phyloP scores from a whole-genome alignment of 1,140 invertebrate genomes.

The Phocides pigmalion region DNA sequence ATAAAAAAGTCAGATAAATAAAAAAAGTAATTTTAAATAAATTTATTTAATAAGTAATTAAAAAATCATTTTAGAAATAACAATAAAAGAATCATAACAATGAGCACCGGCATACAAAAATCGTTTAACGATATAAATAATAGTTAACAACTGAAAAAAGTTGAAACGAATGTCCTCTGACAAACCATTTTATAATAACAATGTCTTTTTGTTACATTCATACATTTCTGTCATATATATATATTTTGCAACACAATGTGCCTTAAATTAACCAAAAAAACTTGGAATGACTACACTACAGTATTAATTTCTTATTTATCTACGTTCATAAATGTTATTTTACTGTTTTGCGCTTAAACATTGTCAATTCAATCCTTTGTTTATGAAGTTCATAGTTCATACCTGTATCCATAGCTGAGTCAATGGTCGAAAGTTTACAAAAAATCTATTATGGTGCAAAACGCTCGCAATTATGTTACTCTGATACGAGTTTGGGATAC shows the following conservation, averaged over 20 bases:
- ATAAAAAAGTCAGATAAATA: not conserved
- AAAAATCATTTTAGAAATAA: slow-evolving; percentile 41
- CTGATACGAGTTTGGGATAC: no score
- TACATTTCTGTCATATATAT: not conserved
- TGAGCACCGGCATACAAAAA: slow-evolving; percentile 46
- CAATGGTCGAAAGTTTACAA: no score
- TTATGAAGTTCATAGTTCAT: no score
- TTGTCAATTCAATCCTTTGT: no score
- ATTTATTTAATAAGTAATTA: slow-evolving; percentile 26
- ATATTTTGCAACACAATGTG: not conserved
- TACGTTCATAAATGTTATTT: not conserved
- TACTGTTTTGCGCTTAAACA: not conserved
- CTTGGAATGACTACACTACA: slow-evolving; percentile 25
- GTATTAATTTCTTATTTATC: slow-evolving; percentile 7
- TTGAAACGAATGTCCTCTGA: slow-evolving; percentile 26
- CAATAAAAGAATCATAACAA: slow-evolving; percentile 45
- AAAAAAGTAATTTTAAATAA: slow-evolving; percentile 15
- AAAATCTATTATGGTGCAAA: no score
- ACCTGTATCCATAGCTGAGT: not conserved
- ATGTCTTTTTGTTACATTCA: slow-evolving; percentile 21
- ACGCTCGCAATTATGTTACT: no score
- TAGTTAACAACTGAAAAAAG: slow-evolving; percentile 29
- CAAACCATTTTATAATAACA: slow-evolving; percentile 9
- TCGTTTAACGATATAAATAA: slow-evolving; percentile 38
- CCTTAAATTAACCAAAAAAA: not conserved